These are phyloP conservation scores for Zophobas atratus DNA, from an alignment of 1,140 invertebrate genomes.

Conservation along the genomic window DNA sequence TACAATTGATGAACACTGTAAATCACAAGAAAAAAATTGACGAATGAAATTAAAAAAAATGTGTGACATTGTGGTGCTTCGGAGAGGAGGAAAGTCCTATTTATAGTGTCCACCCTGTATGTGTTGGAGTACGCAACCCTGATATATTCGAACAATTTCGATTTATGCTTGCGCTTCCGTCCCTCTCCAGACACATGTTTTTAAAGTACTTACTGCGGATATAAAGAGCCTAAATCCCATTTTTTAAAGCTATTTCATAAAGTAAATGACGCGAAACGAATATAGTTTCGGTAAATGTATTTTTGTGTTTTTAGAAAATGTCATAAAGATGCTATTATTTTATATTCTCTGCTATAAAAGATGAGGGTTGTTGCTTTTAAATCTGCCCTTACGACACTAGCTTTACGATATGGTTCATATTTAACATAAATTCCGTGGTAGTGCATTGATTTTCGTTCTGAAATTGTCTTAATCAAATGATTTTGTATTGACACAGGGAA, in stretches of 20 bases:
- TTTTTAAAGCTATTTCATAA: constrained; percentile 64
- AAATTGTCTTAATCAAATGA: constrained; percentile 35
- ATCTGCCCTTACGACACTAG: constrained; percentile 48
- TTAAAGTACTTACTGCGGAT: constrained; percentile 54
- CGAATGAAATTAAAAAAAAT: too few relatives aligned
- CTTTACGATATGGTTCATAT: constrained; percentile 47
- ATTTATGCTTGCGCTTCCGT: constrained; percentile 56
- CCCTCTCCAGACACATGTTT: constrained; percentile 59
- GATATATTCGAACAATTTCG: too few relatives aligned
- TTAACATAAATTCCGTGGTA: constrained; percentile 43
- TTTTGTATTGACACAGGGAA: background rate
- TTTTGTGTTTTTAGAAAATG: constrained; percentile 61
- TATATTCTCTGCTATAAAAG: constrained; percentile 57
- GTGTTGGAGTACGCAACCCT: too few relatives aligned
- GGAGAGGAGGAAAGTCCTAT: too few relatives aligned
- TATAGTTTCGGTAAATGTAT: constrained; percentile 66
- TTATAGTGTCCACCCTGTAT: too few relatives aligned
- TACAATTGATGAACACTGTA: too few relatives aligned
- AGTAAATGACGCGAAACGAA: constrained; percentile 66
- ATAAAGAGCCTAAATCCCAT: constrained; percentile 62
- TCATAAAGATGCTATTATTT: constrained; percentile 62
- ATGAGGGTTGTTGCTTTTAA: constrained; percentile 54
- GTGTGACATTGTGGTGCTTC: too few relatives aligned
- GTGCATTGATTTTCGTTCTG: constrained; percentile 26
- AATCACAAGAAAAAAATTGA: too few relatives aligned